These are phyloP conservation scores for Oxyura jamaicensis DNA, from an alignment of 2,113 vertebrate genomes.

Conservation along the genomic window DNA sequence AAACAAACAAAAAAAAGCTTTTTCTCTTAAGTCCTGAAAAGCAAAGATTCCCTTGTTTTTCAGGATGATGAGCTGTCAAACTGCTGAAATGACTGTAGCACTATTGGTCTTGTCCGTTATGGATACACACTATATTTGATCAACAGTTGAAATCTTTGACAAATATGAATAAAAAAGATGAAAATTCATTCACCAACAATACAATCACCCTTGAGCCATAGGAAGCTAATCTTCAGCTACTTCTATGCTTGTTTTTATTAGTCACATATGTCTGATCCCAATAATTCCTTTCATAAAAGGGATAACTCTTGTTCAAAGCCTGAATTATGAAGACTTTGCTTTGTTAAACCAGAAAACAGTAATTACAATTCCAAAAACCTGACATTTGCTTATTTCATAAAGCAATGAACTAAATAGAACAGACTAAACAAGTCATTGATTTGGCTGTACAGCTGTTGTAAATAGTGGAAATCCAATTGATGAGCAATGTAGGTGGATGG, in stretches of 20 bases:
- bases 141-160: background rate
- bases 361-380: background rate
- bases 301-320: background rate
- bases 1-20: background rate
- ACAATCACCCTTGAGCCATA: background rate
- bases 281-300: background rate
- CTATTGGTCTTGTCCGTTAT: background rate
- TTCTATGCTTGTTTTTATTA: background rate
- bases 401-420: background rate
- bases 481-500: rapidly evolving
- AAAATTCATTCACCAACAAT: background rate
- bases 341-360: background rate
- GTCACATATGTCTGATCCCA: background rate
- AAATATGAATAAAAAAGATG: background rate
- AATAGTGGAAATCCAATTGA: background rate
- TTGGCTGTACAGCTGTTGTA: background rate
- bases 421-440: background rate
- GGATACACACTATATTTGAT: background rate
- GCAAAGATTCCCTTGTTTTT: no score
- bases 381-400: background rate
- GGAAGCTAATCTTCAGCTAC: background rate
- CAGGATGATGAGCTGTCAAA: no score
- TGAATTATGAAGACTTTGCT: background rate
- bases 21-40: background rate
- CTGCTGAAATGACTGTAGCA: background rate